A percentile compares a stretch with the other conserved stretches of the same genome.
These are phyloP conservation scores for Microtus richardsoni DNA, from an alignment of 2,113 vertebrate genomes.

Conservation along the genomic window DNA sequence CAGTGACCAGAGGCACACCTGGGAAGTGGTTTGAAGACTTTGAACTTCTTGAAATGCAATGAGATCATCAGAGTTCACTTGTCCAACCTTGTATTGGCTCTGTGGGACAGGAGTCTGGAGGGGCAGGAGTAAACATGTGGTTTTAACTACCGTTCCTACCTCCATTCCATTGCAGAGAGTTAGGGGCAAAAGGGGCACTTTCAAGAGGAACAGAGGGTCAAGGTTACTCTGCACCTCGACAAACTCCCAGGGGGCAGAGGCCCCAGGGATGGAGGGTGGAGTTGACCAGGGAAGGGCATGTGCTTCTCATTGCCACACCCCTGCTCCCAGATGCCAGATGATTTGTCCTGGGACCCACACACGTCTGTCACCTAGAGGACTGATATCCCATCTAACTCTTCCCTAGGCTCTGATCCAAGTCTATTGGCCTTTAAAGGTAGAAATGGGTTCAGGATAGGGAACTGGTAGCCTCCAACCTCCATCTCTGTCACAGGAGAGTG, in stretches of 20 bases:
- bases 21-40: neutral
- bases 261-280: neutral
- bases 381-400: neutral
- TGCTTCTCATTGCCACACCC: neutral
- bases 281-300: neutral
- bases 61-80: neutral
- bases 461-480: neutral
- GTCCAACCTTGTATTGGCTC: neutral
- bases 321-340: neutral
- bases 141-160: neutral
- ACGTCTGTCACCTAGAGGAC: neutral
- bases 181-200: neutral
- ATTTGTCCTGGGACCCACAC: neutral
- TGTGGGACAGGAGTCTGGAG: neutral
- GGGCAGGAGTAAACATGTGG: neutral
- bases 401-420: neutral
- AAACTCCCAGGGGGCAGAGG: neutral
- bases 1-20: neutral
- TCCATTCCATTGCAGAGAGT: neutral
- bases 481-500: neutral
- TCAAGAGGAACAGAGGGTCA: neutral
- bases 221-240: neutral
- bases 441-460: neutral
- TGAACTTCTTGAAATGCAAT: neutral
- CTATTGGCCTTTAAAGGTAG: neutral